Evolutionary conservation across 2,113 vertebrate species (phyloP), one percentile per base, ranked within the genome.

Genomic region (Rhinichthys klamathensis): DNA sequence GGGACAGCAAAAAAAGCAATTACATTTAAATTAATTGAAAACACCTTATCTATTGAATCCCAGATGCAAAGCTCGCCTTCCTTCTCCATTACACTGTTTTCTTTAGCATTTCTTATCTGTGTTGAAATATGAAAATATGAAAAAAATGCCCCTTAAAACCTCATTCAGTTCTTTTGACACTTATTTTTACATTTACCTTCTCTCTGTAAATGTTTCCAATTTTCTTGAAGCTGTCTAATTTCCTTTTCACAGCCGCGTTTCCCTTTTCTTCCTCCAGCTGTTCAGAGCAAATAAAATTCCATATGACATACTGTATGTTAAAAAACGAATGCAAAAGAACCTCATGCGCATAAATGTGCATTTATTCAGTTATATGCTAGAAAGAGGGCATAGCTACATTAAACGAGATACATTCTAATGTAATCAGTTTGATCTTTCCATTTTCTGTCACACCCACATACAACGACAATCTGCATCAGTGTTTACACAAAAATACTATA

Each of bases 21-120:
- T 2, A 7, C 21, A 7, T 73, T 73, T 73, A 27, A 21, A 84
- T 54, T 0, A 27, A 87, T 8, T 56, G 21, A 54, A 54, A 56
- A 30, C 95, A 99, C 98, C 97, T 97, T 93, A 89, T 99, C 96
- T 32, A 99, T 97, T 58, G 96, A 92, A 76, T 76, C 74, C 74
- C 74, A 76, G 8, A 76, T 76, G 46, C 16, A 54, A 76, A 76
- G 49, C 49, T 76, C 74, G 32, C 74, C 74, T 54, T 76, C 49
- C 49, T 76, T 76, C 1, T 76, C 74, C 46, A 76, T 4, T 23
- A 6, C 8, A 10, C 4, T 30, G 74, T 32, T 76, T 76, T 54
- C 46, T 75, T 54, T 56, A 3, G 44, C 15, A 12, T 76, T 54
- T 56, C 16, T 32, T 21, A 23, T 76, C 74, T 56, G 74, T 9